These are phyloP conservation scores for Diarsia rubi DNA, from an alignment of 2,888 invertebrate species.

Conservation along the genomic window DNA sequence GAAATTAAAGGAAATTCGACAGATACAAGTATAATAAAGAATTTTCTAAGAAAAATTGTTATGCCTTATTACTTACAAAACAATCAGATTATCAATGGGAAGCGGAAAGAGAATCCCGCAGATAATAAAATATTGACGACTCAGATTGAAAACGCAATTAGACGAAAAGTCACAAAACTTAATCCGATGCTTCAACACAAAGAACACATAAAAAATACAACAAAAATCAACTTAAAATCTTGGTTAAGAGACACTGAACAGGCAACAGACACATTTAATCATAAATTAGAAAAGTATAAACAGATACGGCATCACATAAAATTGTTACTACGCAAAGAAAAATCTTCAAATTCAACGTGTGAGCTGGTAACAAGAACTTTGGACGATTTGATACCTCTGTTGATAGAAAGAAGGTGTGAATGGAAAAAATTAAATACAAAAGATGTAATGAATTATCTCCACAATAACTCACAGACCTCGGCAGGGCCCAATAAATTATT, in stretches of 20 bases:
- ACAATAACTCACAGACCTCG: conserved; percentile 27
- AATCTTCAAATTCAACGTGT: conserved; percentile 73
- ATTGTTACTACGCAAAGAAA: conserved; percentile 73
- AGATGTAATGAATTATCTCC: conserved; percentile 3
- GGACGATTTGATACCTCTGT: conserved; percentile 76
- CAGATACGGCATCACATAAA: conserved; percentile 75
- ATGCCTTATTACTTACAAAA: conserved; percentile 69
- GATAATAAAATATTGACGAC: conserved; percentile 37
- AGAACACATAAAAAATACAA: conserved; percentile 48
- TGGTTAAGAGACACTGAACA: not conserved
- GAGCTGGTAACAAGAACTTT: conserved; percentile 74
- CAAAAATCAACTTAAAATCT: conserved; percentile 46
- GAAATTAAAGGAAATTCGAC: conserved; percentile 52
- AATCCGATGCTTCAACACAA: conserved; percentile 75
- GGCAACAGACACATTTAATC: conserved; percentile 58
- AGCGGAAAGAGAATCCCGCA: not conserved
- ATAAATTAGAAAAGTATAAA: conserved; percentile 75
- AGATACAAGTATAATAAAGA: conserved; percentile 59
- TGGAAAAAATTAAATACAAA: conserved; percentile 63
- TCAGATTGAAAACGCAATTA: conserved; percentile 69
- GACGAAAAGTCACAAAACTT: conserved; percentile 72
- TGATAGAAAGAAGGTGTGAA: conserved; percentile 75
- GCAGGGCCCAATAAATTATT: conserved; percentile 17
- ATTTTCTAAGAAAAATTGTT: conserved; percentile 70
- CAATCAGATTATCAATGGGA: not conserved